These are phyloP conservation scores for Synanthedon andrenaeformis DNA, from an alignment of 2,888 invertebrate species.

Conservation along the genomic window DNA sequence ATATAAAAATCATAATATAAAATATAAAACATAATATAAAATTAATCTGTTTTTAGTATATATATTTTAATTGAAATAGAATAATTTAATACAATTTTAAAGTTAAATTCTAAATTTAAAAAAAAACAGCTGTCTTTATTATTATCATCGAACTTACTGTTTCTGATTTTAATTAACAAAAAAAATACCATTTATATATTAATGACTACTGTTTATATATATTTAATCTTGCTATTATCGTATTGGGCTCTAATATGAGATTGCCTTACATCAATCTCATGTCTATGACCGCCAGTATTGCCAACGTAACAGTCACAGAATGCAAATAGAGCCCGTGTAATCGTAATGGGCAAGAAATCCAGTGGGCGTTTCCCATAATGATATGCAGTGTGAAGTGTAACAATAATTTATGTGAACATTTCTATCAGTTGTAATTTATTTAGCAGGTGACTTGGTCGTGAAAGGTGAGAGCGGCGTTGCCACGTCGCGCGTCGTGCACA, in stretches of 20 bases:
- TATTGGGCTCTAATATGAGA: not conserved
- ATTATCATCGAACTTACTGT: too few species aligned
- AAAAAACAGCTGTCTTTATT: too few species aligned
- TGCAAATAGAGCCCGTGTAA: not conserved
- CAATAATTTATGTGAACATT: conserved; percentile 45
- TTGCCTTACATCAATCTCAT: not conserved
- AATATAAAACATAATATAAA: too few species aligned
- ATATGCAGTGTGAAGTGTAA: conserved; percentile 25
- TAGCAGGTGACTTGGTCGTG: conserved; percentile 38
- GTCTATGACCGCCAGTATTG: conserved; percentile 1
- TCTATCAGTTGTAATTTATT: conserved; percentile 42
- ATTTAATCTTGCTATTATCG: too few species aligned
- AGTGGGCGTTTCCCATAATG: conserved; percentile 24
- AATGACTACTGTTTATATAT: too few species aligned
- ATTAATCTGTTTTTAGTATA: too few species aligned
- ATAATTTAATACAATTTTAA: too few species aligned
- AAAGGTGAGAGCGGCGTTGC: conserved; percentile 15
- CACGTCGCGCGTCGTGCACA: conserved; percentile 11
- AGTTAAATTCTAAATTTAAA: too few species aligned
- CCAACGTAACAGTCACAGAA: conserved; percentile 3
- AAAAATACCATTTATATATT: too few species aligned
- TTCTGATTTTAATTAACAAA: too few species aligned
- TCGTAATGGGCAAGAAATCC: not conserved
- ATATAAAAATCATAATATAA: too few species aligned
- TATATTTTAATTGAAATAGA: too few species aligned